Conservation (phyloP, 2,113 vertebrate genomes). For the Oncorhynchus mykiss region DNA sequence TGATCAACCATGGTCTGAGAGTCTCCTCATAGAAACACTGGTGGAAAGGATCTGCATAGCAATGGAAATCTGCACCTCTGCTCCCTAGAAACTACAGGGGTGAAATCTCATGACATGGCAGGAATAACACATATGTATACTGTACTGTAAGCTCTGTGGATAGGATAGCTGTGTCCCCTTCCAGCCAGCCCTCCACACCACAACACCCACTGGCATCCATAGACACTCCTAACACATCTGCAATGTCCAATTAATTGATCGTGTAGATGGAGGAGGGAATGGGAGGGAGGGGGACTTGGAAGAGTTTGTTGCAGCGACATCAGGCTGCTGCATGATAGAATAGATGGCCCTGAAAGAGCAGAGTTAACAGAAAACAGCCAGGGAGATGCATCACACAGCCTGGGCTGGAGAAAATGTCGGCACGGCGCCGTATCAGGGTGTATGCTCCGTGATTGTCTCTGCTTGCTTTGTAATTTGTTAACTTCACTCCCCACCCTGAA, state of each 20-base stretch:
- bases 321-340: conserved; percentile 53
- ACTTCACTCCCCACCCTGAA: conserved; percentile 44
- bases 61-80: conserved; percentile 15
- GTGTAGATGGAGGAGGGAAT: too few relatives aligned
- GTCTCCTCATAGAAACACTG: conserved; percentile 22
- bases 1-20: conserved; percentile 39
- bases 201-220: too few relatives aligned
- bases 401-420: conserved; percentile 55
- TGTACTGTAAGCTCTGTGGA: too few relatives aligned
- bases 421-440: conserved; percentile 45
- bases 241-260: too few relatives aligned
- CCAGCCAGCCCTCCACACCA: too few relatives aligned
- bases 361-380: conserved; percentile 69
- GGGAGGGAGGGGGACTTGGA: too few relatives aligned
- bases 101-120: conserved; percentile 19
- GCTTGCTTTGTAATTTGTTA: conserved; percentile 65
- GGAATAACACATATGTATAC: too few relatives aligned
- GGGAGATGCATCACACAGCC: conserved; percentile 65
- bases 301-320: too few relatives aligned
- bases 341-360: conserved; percentile 69
- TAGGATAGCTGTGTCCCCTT: too few relatives aligned
- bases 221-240: too few relatives aligned
- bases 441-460: conserved; percentile 60
- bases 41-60: conserved; percentile 5
- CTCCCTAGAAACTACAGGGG: not conserved